Base-by-base conservation (phyloP, 2,888 invertebrate genomes). In the Halocaridina rubra region DNA sequence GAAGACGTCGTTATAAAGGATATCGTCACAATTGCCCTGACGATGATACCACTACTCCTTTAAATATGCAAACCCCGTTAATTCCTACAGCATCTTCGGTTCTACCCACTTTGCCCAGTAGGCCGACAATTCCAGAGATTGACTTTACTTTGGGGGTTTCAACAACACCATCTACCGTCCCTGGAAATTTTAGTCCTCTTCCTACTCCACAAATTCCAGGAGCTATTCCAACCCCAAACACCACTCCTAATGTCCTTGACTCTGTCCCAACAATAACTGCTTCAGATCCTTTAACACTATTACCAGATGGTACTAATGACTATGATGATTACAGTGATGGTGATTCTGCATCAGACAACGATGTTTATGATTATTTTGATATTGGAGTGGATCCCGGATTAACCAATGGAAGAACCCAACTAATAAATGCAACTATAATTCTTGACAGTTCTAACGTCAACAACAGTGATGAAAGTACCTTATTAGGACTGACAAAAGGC, bases 41-140 rank as follows among this genome's bases (percentile, higher is more conserved):
- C 33, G 57, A 69, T 10, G 69, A 76, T 13, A 53, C 57, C 39
- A 59, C 30, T 4, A 53, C n/a, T 13, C 59, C 30, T 19, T n/a
- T n/a, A n/a, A 46, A 16, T 3, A 64, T 67, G 32, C 33, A 24
- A 2, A 46, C 32, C 19, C 69, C 81, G 19, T 59, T 61, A 16
- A 69, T 16, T 19, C 39, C 61, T n/a, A n/a, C n/a, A n/a, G n/a
- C n/a, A n/a, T n/a, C n/a, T n/a, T n/a, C n/a, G n/a, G n/a, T n/a
- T n/a, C n/a, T n/a, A n/a, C 69, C 71, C 10, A 77, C 71, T 46
- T n/a, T 77, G 8, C 77, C 71, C 3, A 1, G 32, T 0, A 29
- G 77, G 22, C 82, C 77, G 13, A 71, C 24, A 8, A 57, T 59
- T 33, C 76, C 76, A 8, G 81, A 76, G 59, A 13, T 76, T 19